Percentiles rank a stretch among this genome's conserved stretches.
Conservation (phyloP, 2,797 vertebrate genomes). For the Corythornis leucogaster region DNA sequence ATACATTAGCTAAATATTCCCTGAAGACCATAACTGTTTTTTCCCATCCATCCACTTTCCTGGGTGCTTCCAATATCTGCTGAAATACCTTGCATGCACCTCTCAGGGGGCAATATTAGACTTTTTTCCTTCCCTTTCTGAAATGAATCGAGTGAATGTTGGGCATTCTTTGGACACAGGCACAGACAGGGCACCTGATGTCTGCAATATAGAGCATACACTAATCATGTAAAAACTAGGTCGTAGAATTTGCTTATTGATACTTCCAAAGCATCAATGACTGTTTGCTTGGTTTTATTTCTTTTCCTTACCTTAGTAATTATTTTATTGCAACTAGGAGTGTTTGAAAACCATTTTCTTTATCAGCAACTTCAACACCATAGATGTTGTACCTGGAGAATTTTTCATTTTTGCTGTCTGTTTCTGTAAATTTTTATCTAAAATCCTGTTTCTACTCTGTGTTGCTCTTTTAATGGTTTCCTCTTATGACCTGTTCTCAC, state of each 20-base stretch:
- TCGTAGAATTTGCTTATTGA: not conserved
- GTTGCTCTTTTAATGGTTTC: not conserved
- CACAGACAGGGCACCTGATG: not conserved
- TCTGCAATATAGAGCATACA: not conserved
- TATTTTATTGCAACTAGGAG: not conserved
- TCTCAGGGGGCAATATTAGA: not conserved
- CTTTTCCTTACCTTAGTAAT: no score
- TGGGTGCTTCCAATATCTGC: not conserved
- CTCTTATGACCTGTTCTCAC: not conserved
- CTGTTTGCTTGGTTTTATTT: not conserved
- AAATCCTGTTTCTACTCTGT: not conserved
- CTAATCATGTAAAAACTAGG: not conserved
- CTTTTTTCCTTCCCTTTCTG: not conserved
- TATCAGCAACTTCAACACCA: not conserved
- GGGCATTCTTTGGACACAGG: not conserved
- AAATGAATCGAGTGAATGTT: not conserved
- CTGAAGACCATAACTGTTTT: not conserved
- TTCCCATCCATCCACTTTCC: not conserved
- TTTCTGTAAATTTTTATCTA: not conserved
- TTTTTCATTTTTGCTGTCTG: not conserved
- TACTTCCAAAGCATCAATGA: not conserved
- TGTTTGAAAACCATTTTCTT: not conserved
- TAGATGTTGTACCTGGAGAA: not conserved
- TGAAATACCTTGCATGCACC: fast-evolving
- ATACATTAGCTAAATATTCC: not conserved